A percentile compares a stretch with the other conserved stretches of the same genome.
These are phyloP conservation scores for Atrichornis clamosus DNA, from an alignment of 2,113 vertebrate species.

Conservation along the genomic window DNA sequence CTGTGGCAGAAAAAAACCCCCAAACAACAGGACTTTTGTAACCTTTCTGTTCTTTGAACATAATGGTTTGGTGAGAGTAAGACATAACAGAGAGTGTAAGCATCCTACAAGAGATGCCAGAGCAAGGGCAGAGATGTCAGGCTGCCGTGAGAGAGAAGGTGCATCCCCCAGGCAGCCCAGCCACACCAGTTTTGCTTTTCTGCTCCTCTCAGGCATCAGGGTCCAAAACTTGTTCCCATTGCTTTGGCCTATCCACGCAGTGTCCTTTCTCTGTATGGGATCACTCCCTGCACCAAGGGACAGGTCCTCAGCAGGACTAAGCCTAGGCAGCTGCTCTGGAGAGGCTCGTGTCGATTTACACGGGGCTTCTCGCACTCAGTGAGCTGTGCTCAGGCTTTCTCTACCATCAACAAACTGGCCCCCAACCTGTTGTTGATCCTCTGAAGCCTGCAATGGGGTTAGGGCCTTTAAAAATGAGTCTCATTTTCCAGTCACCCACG, in stretches of 20 bases:
- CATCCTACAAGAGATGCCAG: neutral
- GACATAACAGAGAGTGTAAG: neutral
- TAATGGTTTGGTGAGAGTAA: neutral
- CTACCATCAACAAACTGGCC: neutral
- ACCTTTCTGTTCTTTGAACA: neutral
- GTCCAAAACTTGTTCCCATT: neutral
- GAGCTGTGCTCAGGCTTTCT: neutral
- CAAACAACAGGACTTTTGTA: neutral
- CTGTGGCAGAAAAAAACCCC: neutral
- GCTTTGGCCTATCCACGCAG: neutral
- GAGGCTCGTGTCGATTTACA: rapidly evolving
- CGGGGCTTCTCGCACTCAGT: rapidly evolving
- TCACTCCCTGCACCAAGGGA: neutral
- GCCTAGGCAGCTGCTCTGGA: neutral
- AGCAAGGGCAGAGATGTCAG: neutral
- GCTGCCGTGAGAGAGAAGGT: neutral
- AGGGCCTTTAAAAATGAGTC: neutral
- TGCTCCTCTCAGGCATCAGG: neutral
- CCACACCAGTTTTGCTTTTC: rapidly evolving
- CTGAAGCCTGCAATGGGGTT: neutral
- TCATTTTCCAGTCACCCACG: neutral
- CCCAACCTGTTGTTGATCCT: neutral
- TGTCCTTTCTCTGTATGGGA: neutral
- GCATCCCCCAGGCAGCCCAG: neutral
- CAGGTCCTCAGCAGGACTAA: neutral